phyloP scores from a whole-genome alignment of 2,113 vertebrate species.

The Gymnogyps californianus region DNA sequence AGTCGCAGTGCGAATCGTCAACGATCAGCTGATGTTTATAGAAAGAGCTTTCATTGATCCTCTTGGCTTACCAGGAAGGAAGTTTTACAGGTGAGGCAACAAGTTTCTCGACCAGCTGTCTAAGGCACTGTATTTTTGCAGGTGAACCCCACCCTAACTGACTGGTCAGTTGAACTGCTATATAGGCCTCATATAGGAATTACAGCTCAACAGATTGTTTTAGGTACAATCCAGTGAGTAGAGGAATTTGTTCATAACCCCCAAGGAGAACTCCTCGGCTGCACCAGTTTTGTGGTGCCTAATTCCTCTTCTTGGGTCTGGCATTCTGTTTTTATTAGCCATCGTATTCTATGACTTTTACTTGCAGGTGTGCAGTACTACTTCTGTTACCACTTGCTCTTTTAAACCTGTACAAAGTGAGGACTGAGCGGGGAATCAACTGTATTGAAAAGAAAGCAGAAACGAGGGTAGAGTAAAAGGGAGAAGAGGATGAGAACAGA shows the following conservation, averaged over 20 bases:
- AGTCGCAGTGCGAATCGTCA: conserved; percentile 78
- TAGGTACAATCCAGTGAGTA: background rate
- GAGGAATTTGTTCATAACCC: background rate
- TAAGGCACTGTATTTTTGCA: background rate
- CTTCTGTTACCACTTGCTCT: background rate
- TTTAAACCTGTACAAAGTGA: background rate
- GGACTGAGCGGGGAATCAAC: background rate
- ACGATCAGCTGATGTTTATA: conserved; percentile 91
- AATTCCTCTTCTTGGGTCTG: background rate
- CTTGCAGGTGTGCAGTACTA: background rate
- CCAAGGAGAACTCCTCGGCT: background rate
- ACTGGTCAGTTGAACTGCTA: background rate
- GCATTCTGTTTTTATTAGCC: background rate
- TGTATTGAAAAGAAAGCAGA: background rate
- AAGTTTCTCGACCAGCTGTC: background rate
- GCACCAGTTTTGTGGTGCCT: background rate
- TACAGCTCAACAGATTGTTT: background rate
- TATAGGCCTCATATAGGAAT: background rate
- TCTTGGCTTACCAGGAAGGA: conserved; percentile 88
- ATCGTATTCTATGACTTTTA: background rate
- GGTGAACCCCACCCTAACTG: background rate
- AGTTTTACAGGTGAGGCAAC: conserved; percentile 87
- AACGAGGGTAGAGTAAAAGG: background rate
- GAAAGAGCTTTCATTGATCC: conserved; percentile 93
- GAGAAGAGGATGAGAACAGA: background rate